These are phyloP conservation scores for Idris sp. DNA, from an alignment of 1,140 invertebrate genomes.

Conservation along the genomic window DNA sequence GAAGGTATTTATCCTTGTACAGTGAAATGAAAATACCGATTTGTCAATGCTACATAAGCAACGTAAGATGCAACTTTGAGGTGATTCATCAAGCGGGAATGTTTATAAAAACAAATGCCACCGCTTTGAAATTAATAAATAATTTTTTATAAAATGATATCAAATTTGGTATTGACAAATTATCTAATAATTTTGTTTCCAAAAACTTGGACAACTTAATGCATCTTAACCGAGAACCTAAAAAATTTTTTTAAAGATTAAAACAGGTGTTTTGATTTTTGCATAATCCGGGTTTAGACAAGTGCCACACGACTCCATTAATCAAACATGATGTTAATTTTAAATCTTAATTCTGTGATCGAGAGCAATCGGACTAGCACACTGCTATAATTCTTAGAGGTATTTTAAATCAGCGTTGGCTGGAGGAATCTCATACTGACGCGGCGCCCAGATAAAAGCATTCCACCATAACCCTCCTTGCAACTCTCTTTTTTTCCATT, in stretches of 20 bases:
- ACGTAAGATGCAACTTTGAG: conserved; percentile 7
- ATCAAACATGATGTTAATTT: conserved; percentile 41
- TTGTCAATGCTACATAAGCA: conserved; percentile 21
- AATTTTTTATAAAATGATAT: too few relatives aligned
- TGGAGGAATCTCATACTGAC: conserved; percentile 77
- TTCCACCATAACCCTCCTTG: conserved; percentile 66
- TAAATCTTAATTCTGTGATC: conserved; percentile 65
- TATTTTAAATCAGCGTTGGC: conserved; percentile 77
- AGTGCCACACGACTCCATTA: conserved; percentile 21
- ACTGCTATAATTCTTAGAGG: conserved; percentile 69
- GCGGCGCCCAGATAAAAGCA: conserved; percentile 75
- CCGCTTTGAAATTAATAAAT: too few relatives aligned
- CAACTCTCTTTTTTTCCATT: conserved; percentile 30
- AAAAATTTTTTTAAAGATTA: too few relatives aligned
- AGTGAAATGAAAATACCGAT: conserved; percentile 41
- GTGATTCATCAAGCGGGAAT: too few relatives aligned
- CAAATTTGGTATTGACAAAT: too few relatives aligned
- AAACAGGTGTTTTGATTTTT: not conserved
- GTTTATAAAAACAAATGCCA: conserved; percentile 4
- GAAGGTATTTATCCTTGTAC: conserved; percentile 29
- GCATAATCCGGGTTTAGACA: too few relatives aligned
- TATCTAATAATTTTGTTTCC: too few relatives aligned
- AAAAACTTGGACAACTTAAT: too few relatives aligned
- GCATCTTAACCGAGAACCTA: too few relatives aligned
- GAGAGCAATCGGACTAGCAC: conserved; percentile 11